Conservation (phyloP, 2,888 invertebrate genomes). For the Anodontia alba region DNA sequence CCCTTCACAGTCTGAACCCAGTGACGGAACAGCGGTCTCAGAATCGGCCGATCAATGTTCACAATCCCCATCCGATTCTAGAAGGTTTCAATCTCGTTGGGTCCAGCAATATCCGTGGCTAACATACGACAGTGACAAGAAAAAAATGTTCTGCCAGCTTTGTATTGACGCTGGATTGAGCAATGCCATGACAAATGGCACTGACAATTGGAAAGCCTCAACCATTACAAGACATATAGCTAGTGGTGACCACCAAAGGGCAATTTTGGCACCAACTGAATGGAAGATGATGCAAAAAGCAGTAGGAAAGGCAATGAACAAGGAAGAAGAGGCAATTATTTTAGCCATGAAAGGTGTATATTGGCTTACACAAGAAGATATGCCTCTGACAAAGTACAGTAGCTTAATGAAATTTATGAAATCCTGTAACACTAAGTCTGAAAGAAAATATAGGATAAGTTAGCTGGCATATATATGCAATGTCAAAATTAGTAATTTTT, state of each 20-base stretch:
- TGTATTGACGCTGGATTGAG: background rate
- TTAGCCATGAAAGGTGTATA: conserved; percentile 32
- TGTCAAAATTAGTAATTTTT: too few species aligned
- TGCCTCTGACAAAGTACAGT: conserved; percentile 36
- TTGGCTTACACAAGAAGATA: conserved; percentile 41
- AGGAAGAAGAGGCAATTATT: conserved; percentile 19
- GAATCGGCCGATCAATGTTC: too few species aligned
- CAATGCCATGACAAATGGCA: background rate
- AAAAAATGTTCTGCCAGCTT: background rate
- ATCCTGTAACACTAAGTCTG: too few species aligned
- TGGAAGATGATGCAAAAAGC: background rate
- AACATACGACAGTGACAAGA: background rate
- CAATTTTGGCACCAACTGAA: background rate
- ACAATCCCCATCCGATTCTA: background rate
- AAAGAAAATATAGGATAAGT: too few species aligned
- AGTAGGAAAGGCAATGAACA: background rate
- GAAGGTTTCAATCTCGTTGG: background rate
- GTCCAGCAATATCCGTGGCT: background rate
- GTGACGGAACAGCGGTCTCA: too few species aligned
- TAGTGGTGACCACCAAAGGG: background rate
- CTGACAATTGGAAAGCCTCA: background rate
- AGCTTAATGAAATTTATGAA: conserved; percentile 30
- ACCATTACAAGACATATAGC: background rate
- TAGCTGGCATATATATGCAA: too few species aligned
- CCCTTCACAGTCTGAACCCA: too few species aligned